Conservation (phyloP, 2,797 vertebrate species). For the Micromesistius poutassou region DNA sequence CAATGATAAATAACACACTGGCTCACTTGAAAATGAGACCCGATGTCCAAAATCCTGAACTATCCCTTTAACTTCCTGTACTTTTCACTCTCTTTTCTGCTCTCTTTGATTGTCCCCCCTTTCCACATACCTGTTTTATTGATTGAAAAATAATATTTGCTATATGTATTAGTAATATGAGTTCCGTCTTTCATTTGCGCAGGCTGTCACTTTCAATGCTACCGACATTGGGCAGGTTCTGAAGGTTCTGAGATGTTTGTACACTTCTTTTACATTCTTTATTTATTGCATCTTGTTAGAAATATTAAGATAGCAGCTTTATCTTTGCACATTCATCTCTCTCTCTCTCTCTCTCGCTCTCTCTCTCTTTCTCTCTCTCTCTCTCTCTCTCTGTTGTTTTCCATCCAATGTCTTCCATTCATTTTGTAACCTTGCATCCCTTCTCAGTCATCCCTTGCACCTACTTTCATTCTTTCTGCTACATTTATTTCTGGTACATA, state of each 20-base stretch:
- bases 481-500: background rate
- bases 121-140: background rate
- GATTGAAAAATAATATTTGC: too few relatives aligned
- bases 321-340: too few relatives aligned
- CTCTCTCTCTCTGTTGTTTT: background rate
- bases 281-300: too few relatives aligned
- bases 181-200: background rate
- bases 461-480: slow-evolving; percentile 32
- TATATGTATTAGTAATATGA: too few relatives aligned
- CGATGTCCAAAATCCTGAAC: too few relatives aligned
- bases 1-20: too few relatives aligned
- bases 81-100: background rate
- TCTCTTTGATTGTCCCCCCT: background rate
- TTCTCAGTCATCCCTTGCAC: background rate
- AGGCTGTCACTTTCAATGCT: background rate
- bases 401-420: slow-evolving; percentile 18
- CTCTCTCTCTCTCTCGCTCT: background rate
- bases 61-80: background rate
- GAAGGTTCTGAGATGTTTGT: too few relatives aligned
- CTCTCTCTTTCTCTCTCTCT: too few relatives aligned
- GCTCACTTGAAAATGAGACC: too few relatives aligned
- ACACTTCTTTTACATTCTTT: background rate
- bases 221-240: background rate
- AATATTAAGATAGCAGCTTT: too few relatives aligned
- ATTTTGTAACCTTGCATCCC: slow-evolving; percentile 3